Evolutionary conservation across 2,797 vertebrate genomes (phyloP), one percentile per base, ranked within the genome.

Genomic region (Denticeps clupeoides): DNA sequence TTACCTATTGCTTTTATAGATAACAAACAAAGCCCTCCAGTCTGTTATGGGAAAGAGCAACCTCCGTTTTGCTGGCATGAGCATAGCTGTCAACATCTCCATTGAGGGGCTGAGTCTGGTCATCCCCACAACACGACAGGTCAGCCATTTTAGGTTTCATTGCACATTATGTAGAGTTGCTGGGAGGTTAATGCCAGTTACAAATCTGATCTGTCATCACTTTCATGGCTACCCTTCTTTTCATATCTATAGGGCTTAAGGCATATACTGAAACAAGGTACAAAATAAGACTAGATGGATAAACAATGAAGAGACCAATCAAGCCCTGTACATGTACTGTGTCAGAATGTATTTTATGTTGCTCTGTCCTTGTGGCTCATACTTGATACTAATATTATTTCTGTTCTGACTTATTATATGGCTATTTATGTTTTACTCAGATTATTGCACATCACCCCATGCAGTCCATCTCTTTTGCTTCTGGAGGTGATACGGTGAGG

Each of bases 381-480:
- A 38, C 38, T 21, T 21, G 35, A 38, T 38, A 10, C 35, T 21
- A 35, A 38, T 38, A 38, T 21, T 38, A 38, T 38, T 38, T 38
- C 35, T 18, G 21, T 8, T 21, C 32, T 3, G 4, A 47, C 21
- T 37, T 48, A 24, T 6, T 6, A 13, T 8, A 4, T 11, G 2
- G 5, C 1, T 27, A 45, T 49, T 3, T 55, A 5, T 65, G 44
- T 68, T 60, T 59, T 12, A 16, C 29, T 18, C 74, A 99, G 94
- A 83, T 93, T 73, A 91, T 99, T 0, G 93, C 93, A 16, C 93
- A 88, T 62, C 94, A 99, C 62, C 93, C 93, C 51, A 97, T 99
- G 93, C 94, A 97, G 67, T 95, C 94, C 55, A 97, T 99, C 75
- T 99, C 94, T 49, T 99, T 99, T 0, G 94, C 94, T 1, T 97